These are phyloP conservation scores for Adoxophyes honmai DNA, from an alignment of 1,140 invertebrate species.

Conservation along the genomic window DNA sequence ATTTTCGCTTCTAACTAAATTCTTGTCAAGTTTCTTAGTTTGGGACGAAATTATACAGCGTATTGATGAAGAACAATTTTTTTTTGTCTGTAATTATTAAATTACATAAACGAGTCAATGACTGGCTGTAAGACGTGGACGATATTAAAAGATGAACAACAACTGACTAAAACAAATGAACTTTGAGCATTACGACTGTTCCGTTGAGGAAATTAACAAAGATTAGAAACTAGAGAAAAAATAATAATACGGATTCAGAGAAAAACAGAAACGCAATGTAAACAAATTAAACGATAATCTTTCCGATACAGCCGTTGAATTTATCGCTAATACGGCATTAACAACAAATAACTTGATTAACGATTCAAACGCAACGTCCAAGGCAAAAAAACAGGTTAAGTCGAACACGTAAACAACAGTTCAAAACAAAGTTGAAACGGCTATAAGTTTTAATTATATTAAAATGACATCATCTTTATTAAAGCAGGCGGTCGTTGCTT, in stretches of 20 bases:
- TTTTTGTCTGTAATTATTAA: too few relatives aligned
- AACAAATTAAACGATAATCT: slow-evolving; percentile 2
- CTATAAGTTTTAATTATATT: slow-evolving; percentile 9
- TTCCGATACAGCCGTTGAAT: neutral
- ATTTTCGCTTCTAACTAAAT: too few relatives aligned
- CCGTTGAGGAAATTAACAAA: neutral
- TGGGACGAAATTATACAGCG: too few relatives aligned
- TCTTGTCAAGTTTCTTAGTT: too few relatives aligned
- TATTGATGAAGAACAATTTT: too few relatives aligned
- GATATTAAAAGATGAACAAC: too few relatives aligned
- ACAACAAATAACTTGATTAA: neutral
- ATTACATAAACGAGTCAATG: too few relatives aligned
- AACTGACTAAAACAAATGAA: neutral
- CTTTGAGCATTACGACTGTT: neutral
- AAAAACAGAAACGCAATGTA: neutral
- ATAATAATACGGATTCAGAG: neutral
- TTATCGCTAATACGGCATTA: neutral
- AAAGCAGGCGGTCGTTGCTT: slow-evolving; percentile 23
- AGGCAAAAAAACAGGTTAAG: slow-evolving; percentile 30
- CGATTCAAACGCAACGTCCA: neutral
- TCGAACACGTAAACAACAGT: slow-evolving; percentile 35
- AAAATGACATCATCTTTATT: slow-evolving; percentile 49
- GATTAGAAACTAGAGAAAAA: neutral
- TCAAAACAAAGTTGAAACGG: slow-evolving; percentile 26
- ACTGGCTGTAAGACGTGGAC: too few relatives aligned